phyloP scores from a whole-genome alignment of 1,140 invertebrate genomes.

The Trichogramma pretiosum region DNA sequence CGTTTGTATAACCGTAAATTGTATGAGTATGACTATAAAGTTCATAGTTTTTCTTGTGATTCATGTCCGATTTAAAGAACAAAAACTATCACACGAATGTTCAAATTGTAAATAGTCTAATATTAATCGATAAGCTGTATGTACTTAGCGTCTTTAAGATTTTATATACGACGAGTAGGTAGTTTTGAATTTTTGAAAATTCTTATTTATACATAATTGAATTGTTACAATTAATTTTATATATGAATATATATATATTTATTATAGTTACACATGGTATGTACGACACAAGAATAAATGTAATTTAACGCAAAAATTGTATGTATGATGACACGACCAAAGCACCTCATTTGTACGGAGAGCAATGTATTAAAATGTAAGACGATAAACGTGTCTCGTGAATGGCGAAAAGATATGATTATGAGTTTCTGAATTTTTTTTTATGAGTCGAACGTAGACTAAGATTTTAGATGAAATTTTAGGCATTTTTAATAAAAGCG shows the following conservation, averaged over 20 bases:
- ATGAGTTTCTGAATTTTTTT: constrained; percentile 14
- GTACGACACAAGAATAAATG: constrained; percentile 4
- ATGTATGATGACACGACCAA: constrained; percentile 37
- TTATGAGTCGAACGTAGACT: constrained; percentile 9
- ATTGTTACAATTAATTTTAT: constrained; percentile 8
- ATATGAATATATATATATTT: constrained; percentile 2
- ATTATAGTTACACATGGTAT: background rate
- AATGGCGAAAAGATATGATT: constrained; percentile 1
- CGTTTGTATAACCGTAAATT: too few relatives aligned
- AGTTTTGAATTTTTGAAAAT: constrained; percentile 30
- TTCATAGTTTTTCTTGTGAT: too few relatives aligned
- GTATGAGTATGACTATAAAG: too few relatives aligned
- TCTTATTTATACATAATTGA: constrained; percentile 23
- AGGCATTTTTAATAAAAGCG: constrained; percentile 6
- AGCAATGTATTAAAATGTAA: too few relatives aligned
- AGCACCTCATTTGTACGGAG: constrained; percentile 29
- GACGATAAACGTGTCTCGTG: background rate
- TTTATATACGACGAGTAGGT: constrained; percentile 31
- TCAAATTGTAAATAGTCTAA: constrained; percentile 38
- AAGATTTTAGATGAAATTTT: constrained; percentile 15
- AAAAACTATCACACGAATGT: too few relatives aligned
- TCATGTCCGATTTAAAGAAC: too few relatives aligned
- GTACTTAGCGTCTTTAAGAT: constrained; percentile 27
- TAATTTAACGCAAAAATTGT: too few relatives aligned
- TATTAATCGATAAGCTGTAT: constrained; percentile 20